Conservation (phyloP, 2,113 vertebrate genomes). For the Marmota monax region DNA sequence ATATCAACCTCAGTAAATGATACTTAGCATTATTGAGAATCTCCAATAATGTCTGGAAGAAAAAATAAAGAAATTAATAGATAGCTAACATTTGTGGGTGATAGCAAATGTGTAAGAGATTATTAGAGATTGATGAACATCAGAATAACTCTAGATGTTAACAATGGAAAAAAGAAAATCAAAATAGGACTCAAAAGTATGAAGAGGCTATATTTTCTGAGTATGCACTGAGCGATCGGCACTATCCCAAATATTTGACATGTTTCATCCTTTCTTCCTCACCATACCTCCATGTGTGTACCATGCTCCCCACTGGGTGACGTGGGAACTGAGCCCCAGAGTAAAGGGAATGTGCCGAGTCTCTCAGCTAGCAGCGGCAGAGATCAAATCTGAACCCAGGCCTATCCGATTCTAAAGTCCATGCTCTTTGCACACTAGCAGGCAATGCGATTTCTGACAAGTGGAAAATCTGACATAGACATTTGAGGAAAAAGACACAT, state of each 20-base stretch:
- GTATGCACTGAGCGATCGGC: background rate
- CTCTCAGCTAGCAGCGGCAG: background rate
- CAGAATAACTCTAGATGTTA: background rate
- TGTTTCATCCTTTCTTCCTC: background rate
- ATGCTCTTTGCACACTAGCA: background rate
- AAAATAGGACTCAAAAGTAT: background rate
- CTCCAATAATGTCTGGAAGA: background rate
- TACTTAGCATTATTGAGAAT: background rate
- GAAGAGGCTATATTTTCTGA: background rate
- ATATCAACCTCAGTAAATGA: constrained; percentile 37
- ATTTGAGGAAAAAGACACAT: constrained; percentile 2
- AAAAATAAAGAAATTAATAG: background rate
- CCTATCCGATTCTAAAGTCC: background rate
- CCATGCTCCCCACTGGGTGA: background rate
- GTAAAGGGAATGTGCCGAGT: background rate
- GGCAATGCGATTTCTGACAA: background rate
- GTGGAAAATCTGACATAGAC: background rate
- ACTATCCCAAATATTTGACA: background rate
- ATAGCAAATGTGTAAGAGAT: constrained; percentile 20
- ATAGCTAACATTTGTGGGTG: background rate
- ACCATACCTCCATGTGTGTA: background rate
- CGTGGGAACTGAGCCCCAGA: background rate
- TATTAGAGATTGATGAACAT: background rate
- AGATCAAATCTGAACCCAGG: background rate
- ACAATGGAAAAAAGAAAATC: background rate